phyloP scores from a whole-genome alignment of 2,797 vertebrate genomes.

The Leptodactylus fallax region DNA sequence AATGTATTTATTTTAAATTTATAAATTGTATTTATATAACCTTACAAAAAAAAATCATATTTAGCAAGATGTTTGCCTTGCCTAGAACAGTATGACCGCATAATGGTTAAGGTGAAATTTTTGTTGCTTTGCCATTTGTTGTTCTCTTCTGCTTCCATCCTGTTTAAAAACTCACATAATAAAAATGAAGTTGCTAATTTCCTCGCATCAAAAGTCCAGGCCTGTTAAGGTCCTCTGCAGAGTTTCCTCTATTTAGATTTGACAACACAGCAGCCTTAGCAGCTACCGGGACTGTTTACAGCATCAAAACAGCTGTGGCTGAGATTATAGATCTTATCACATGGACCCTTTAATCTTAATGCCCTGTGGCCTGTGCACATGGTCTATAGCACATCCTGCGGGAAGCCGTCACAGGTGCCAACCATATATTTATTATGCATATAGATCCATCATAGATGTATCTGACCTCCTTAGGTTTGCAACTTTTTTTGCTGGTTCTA shows the following conservation, averaged over 20 bases:
- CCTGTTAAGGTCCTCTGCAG: not conserved
- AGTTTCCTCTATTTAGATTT: conserved; percentile 58
- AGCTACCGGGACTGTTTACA: conserved; percentile 41
- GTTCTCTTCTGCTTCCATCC: conserved; percentile 49
- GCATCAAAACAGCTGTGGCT: conserved; percentile 53
- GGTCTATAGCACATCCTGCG: conserved; percentile 40
- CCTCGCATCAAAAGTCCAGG: conserved; percentile 55
- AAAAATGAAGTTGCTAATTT: conserved; percentile 52
- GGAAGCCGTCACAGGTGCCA: conserved; percentile 44
- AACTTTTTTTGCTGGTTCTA: not conserved
- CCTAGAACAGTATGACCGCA: not conserved
- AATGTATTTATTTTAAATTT: too few species aligned
- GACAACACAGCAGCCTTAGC: conserved; percentile 3
- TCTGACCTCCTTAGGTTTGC: not conserved
- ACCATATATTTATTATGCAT: not conserved
- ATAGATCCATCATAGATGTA: not conserved
- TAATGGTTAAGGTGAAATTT: conserved; percentile 9
- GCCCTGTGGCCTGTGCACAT: conserved; percentile 23
- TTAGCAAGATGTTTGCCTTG: too few species aligned
- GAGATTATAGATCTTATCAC: conserved; percentile 52
- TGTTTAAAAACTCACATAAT: conserved; percentile 52
- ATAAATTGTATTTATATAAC: too few species aligned
- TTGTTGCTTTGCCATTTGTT: conserved; percentile 31
- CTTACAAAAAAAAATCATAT: too few species aligned
- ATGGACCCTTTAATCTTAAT: conserved; percentile 48